These are phyloP conservation scores for Micromussa lordhowensis DNA, from an alignment of 92 coral and sea anemone species.

Conservation along the genomic window DNA sequence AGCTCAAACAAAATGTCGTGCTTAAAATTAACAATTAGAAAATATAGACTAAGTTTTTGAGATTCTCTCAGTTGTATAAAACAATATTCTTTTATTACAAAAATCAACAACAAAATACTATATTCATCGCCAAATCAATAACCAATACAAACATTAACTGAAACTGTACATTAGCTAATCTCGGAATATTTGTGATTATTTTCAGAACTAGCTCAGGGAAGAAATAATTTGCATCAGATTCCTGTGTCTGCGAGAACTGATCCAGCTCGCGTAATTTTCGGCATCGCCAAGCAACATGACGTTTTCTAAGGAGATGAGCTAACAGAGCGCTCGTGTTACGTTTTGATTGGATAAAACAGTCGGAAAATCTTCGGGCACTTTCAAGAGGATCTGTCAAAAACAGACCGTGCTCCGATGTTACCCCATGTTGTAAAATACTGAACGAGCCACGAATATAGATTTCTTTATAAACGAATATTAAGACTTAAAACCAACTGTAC, in stretches of 20 bases:
- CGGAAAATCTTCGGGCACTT: not conserved
- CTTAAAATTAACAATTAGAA: not conserved
- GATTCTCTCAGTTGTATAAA: not conserved
- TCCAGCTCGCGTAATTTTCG: not conserved
- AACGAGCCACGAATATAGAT: not conserved
- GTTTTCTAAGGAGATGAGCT: not conserved
- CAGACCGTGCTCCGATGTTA: not conserved
- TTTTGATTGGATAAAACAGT: not conserved
- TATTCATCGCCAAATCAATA: constrained; percentile 1
- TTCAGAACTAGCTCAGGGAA: not conserved
- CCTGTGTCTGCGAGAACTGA: not conserved
- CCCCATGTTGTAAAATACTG: not conserved
- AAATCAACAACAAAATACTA: not conserved
- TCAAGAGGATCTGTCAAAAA: not conserved
- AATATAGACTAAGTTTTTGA: not conserved
- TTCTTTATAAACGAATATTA: not conserved
- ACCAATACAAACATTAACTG: not conserved
- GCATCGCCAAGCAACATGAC: not conserved
- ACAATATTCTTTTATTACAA: not conserved
- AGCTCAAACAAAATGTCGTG: not conserved
- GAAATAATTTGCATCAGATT: not conserved
- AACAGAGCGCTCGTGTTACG: not conserved
- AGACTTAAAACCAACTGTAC: not conserved
- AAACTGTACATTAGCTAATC: not conserved
- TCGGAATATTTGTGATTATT: not conserved